These are phyloP conservation scores for Holotrichia oblita DNA, from an alignment of 1,140 invertebrate genomes.

Conservation along the genomic window DNA sequence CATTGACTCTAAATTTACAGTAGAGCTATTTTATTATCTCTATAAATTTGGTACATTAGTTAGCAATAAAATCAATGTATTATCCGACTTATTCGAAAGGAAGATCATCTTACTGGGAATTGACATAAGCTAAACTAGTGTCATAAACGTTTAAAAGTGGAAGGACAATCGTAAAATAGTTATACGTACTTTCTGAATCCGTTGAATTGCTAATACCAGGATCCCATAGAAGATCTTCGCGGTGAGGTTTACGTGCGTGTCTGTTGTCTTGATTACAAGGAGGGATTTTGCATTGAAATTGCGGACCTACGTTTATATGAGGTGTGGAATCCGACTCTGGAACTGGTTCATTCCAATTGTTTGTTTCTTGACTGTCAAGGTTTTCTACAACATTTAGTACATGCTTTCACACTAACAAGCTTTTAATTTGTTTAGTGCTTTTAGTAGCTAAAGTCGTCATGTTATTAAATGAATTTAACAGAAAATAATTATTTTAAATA, in stretches of 20 bases:
- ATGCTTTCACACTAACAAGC: not conserved
- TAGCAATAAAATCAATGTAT: too few species aligned
- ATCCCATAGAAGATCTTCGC: conserved; percentile 87
- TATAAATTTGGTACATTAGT: too few species aligned
- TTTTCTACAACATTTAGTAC: conserved; percentile 41
- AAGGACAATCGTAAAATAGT: not conserved
- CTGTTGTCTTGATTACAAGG: conserved; percentile 53
- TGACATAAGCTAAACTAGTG: too few species aligned
- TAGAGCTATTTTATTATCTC: too few species aligned
- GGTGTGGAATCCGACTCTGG: conserved; percentile 66
- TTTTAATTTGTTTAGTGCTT: not conserved
- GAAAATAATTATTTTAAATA: too few species aligned
- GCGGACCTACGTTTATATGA: conserved; percentile 90
- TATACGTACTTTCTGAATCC: conserved; percentile 75
- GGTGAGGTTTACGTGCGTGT: conserved; percentile 61
- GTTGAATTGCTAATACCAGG: conserved; percentile 78
- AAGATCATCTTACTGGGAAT: too few species aligned
- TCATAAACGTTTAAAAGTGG: not conserved
- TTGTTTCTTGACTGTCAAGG: conserved; percentile 51
- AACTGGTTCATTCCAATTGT: conserved; percentile 56
- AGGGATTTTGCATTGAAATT: conserved; percentile 85
- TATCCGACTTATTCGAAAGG: too few species aligned
- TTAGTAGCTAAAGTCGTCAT: too few species aligned
- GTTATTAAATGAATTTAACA: too few species aligned
- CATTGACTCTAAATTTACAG: too few species aligned